A percentile compares a stretch with the other conserved stretches of the same genome.
Evolutionary conservation across 2,113 vertebrate species (phyloP).

Genomic region (Ophiodon elongatus): DNA sequence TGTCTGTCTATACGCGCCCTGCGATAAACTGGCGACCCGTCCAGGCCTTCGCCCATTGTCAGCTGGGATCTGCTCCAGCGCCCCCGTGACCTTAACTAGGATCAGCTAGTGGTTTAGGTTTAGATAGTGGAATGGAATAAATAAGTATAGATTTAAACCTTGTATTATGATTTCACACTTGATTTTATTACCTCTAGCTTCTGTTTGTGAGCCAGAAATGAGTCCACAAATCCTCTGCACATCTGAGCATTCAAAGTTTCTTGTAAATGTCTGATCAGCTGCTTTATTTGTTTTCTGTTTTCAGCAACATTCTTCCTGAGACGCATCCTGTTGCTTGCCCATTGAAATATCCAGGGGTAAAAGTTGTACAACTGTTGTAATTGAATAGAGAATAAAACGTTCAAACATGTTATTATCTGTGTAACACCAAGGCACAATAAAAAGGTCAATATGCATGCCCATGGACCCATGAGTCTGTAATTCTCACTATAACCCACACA

Average conservation of each 20-base stretch:
- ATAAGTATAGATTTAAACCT: not conserved
- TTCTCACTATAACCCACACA: not conserved
- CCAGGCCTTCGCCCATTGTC: too few species aligned
- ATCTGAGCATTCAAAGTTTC: not conserved
- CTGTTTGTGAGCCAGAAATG: not conserved
- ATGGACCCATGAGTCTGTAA: not conserved
- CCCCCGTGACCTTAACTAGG: too few species aligned
- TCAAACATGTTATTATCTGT: not conserved
- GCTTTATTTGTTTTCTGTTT: not conserved
- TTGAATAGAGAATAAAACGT: not conserved
- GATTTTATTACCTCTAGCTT: not conserved
- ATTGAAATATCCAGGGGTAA: not conserved
- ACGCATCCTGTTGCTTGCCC: not conserved
- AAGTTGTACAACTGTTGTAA: not conserved
- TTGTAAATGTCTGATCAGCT: not conserved
- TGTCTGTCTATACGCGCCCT: too few species aligned
- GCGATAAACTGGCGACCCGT: too few species aligned
- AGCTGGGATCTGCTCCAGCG: too few species aligned
- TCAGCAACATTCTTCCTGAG: not conserved
- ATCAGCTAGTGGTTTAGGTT: too few species aligned
- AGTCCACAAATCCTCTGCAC: slow-evolving; percentile 14
- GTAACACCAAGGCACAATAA: not conserved
- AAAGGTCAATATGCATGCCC: not conserved
- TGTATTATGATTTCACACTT: not conserved
- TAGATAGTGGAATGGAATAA: too few species aligned